A percentile compares a stretch with the other conserved stretches of the same genome.
These are phyloP conservation scores for Hydrozoanthus tunicans DNA, from an alignment of 64 coral and sea anemone genomes.

Conservation along the genomic window DNA sequence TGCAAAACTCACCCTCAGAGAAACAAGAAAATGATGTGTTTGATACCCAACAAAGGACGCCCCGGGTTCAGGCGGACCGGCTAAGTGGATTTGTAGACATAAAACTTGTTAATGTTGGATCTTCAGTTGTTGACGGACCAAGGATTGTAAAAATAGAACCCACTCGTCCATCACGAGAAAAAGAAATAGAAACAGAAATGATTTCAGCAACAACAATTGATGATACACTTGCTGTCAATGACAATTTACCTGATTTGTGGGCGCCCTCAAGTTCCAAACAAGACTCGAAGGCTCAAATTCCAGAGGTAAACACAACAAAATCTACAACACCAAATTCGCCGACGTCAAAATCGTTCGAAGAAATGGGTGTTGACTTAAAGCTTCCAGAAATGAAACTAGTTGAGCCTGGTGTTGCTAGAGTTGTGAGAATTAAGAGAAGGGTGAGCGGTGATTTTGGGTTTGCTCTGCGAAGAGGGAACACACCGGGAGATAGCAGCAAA, in stretches of 20 bases:
- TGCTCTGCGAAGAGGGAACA: conserved; percentile 83
- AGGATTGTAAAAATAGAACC: not conserved
- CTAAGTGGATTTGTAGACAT: conserved; percentile 53
- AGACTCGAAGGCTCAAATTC: conserved; percentile 38
- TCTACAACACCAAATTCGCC: conserved; percentile 62
- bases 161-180: conserved; percentile 10
- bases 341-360: conserved; percentile 79
- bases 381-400: conserved; percentile 88
- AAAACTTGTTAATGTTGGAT: conserved; percentile 40
- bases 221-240: conserved; percentile 31
- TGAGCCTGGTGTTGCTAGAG: conserved; percentile 73
- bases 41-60: conserved; percentile 1
- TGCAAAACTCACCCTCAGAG: conserved; percentile 10
- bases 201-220: conserved; percentile 40
- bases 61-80: conserved; percentile 39
- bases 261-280: conserved; percentile 44
- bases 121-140: conserved; percentile 35
- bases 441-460: conserved; percentile 92
- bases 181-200: conserved; percentile 45
- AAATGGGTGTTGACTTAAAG: conserved; percentile 81
- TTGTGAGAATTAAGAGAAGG: conserved; percentile 75
- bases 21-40: not conserved
- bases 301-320: conserved; percentile 49
- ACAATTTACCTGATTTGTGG: conserved; percentile 30
- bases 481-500: conserved; percentile 72